Percentiles rank a stretch among this genome's conserved stretches.
phyloP scores from a whole-genome alignment of 1,140 invertebrate genomes.

The Hycleus cichorii region DNA sequence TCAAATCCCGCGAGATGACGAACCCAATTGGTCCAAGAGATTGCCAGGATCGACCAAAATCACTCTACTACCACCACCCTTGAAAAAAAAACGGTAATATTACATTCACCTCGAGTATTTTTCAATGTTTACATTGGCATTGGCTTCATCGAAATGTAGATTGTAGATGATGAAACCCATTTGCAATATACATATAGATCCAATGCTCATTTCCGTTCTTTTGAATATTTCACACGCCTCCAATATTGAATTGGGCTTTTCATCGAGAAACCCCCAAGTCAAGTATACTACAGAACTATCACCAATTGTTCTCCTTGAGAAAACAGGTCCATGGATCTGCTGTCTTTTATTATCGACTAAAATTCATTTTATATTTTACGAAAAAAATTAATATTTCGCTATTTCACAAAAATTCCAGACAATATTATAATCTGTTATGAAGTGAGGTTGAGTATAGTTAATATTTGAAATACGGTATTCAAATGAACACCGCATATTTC shows the following conservation, averaged over 20 bases:
- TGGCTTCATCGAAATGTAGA: conserved; percentile 31
- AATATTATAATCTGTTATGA: background rate
- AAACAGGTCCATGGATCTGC: too few species aligned
- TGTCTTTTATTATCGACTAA: too few species aligned
- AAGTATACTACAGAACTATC: background rate
- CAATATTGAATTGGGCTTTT: conserved; percentile 7
- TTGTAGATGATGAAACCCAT: conserved; percentile 33
- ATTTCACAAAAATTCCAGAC: background rate
- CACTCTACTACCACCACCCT: conserved; percentile 24
- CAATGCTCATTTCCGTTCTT: conserved; percentile 22
- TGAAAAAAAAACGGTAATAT: conserved; percentile 19
- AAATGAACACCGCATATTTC: conserved; percentile 29
- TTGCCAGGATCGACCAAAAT: conserved; percentile 23
- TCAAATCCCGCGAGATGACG: conserved; percentile 24
- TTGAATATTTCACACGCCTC: conserved; percentile 21
- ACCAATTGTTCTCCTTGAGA: too few species aligned
- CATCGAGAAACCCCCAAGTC: background rate
- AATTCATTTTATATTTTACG: too few species aligned
- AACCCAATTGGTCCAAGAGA: conserved; percentile 26
- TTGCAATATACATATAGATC: conserved; percentile 24
- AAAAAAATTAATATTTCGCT: too few species aligned
- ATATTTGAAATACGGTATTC: conserved; percentile 27
- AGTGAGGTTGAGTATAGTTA: background rate
- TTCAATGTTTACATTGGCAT: conserved; percentile 33
- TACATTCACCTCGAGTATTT: conserved; percentile 34